phyloP scores from a whole-genome alignment of 1,140 invertebrate genomes.

The Nasonia giraulti region DNA sequence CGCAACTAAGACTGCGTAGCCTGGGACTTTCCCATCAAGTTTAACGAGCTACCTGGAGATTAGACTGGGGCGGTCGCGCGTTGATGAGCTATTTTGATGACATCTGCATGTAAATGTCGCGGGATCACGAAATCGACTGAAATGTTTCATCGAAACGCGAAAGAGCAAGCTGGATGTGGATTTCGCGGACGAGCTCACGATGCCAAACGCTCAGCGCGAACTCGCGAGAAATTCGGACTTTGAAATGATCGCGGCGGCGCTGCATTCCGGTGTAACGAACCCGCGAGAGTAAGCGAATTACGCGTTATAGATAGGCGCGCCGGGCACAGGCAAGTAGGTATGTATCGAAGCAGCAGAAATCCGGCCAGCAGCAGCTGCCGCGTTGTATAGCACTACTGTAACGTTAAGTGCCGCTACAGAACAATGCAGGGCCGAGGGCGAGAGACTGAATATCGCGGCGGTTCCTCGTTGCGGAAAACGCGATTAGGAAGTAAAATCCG shows the following conservation, averaged over 20 bases:
- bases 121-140: background rate
- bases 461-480: background rate
- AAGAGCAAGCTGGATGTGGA: background rate
- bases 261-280: slow-evolving; percentile 19
- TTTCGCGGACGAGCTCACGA: background rate
- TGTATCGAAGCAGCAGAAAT: background rate
- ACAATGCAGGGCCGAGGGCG: slow-evolving; percentile 8
- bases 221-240: background rate
- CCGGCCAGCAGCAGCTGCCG: background rate
- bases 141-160: background rate
- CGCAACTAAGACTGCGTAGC: background rate
- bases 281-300: slow-evolving; percentile 16
- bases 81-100: too few relatives aligned
- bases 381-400: background rate
- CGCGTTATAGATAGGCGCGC: background rate
- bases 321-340: background rate
- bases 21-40: too few relatives aligned
- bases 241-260: background rate
- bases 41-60: too few relatives aligned
- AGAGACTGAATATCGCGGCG: background rate
- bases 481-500: slow-evolving; percentile 46
- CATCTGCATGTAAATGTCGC: too few relatives aligned
- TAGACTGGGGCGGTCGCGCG: too few relatives aligned
- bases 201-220: background rate
- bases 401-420: slow-evolving; percentile 7